Conservation (phyloP, 2,888 invertebrate species). For the Sesia apiformis region DNA sequence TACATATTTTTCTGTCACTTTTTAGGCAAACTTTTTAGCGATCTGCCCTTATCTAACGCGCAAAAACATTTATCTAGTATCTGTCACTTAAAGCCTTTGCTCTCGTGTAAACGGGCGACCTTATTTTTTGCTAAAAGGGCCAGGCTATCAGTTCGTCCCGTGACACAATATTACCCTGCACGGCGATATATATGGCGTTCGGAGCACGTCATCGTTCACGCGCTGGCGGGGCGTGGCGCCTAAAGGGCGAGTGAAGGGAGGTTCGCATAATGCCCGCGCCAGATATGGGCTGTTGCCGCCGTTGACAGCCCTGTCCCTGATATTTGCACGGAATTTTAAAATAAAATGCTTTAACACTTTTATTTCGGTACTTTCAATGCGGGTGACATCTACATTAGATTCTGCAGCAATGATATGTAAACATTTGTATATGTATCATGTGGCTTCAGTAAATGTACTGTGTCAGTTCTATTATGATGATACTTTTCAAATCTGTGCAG, state of each 20-base stretch:
- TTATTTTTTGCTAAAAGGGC: conserved; percentile 67
- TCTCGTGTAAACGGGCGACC: conserved; percentile 67
- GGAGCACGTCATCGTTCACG: conserved; percentile 64
- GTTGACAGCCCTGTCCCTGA: conserved; percentile 19
- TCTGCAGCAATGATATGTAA: background rate
- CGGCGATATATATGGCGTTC: conserved; percentile 62
- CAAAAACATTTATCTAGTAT: conserved; percentile 71
- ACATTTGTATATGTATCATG: too few species aligned
- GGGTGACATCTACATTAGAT: conserved; percentile 1
- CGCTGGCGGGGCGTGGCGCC: conserved; percentile 37
- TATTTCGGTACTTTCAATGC: conserved; percentile 2
- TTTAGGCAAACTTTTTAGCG: conserved; percentile 14
- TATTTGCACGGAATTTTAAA: conserved; percentile 14
- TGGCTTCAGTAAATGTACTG: too few species aligned
- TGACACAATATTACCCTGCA: conserved; percentile 65
- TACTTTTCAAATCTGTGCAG: too few species aligned
- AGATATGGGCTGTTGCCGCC: conserved; percentile 24
- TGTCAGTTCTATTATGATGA: too few species aligned
- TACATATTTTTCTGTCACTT: conserved; percentile 20
- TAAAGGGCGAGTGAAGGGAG: conserved; percentile 41
- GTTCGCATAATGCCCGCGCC: conserved; percentile 33
- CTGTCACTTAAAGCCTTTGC: conserved; percentile 69
- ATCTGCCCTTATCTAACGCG: conserved; percentile 56
- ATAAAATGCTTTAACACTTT: conserved; percentile 7
- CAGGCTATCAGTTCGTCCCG: conserved; percentile 58